Evolutionary conservation across 2,797 vertebrate genomes (phyloP).

Genomic region (Acanthurus tractus): DNA sequence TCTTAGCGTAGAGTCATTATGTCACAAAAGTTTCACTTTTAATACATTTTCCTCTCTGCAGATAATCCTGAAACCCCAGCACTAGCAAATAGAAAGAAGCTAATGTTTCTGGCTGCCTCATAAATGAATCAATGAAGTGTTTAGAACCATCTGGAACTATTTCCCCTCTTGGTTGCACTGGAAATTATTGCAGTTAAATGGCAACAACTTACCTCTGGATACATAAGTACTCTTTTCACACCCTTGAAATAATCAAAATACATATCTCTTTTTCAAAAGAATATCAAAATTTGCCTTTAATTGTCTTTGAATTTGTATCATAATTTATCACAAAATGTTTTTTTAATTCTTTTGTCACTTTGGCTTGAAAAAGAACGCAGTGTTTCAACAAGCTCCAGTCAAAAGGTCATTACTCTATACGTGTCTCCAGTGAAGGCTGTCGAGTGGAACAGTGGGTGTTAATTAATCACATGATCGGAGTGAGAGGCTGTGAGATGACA

Average conservation of each 20-base stretch:
- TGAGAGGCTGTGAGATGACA: background rate
- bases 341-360: conserved; percentile 17
- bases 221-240: conserved; percentile 56
- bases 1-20: conserved; percentile 40
- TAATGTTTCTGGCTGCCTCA: conserved; percentile 27
- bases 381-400: conserved; percentile 36
- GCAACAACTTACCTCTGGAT: conserved; percentile 72
- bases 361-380: conserved; percentile 34
- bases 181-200: conserved; percentile 46
- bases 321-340: conserved; percentile 18
- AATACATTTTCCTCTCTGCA: conserved; percentile 34
- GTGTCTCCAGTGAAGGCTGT: conserved; percentile 20
- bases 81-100: conserved; percentile 28
- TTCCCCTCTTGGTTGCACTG: conserved; percentile 44
- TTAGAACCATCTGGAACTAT: conserved; percentile 32
- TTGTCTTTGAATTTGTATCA: conserved; percentile 29
- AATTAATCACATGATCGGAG: conserved; percentile 19
- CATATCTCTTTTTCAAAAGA: conserved; percentile 27
- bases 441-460: conserved; percentile 4
- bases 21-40: conserved; percentile 25
- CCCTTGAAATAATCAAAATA: conserved; percentile 48
- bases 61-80: conserved; percentile 31
- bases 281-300: conserved; percentile 35
- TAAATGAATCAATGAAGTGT: conserved; percentile 35
- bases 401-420: conserved; percentile 32